Conservation (phyloP, 2,888 invertebrate genomes). For the Drosophila austrosaltans region DNA sequence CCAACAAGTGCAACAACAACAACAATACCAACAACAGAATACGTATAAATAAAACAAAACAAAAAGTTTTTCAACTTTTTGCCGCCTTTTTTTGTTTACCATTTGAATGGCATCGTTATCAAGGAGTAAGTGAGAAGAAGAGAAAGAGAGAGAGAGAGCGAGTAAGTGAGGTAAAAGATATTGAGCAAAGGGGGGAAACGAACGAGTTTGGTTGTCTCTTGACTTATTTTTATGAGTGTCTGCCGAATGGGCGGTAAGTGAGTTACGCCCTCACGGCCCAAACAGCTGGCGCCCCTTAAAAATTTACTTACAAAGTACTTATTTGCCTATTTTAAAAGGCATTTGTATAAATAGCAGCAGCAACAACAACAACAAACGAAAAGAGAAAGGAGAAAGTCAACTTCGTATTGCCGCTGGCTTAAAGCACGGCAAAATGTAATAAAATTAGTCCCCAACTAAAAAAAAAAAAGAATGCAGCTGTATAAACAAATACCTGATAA, state of each 20-base stretch:
- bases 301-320: constrained; percentile 77
- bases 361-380: background rate
- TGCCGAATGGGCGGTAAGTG: constrained; percentile 44
- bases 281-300: constrained; percentile 47
- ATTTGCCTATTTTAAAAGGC: constrained; percentile 73
- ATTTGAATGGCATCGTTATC: constrained; percentile 67
- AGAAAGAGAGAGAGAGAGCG: constrained; percentile 2
- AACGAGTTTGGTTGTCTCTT: constrained; percentile 50
- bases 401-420: constrained; percentile 28
- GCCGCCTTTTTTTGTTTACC: constrained; percentile 59
- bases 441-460: constrained; percentile 60
- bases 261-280: constrained; percentile 12
- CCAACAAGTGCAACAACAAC: constrained; percentile 39
- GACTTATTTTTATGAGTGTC: constrained; percentile 66
- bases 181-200: background rate
- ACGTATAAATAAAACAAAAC: constrained; percentile 56
- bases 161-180: constrained; percentile 17
- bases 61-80: constrained; percentile 67
- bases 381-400: no score
- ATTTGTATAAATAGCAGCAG: constrained; percentile 63
- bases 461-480: constrained; percentile 58
- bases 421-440: constrained; percentile 56
- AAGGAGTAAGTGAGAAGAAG: background rate
- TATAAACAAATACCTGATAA: constrained; percentile 73
- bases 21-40: constrained; percentile 10